Evolutionary conservation across 2,113 vertebrate genomes (phyloP), one percentile per base, ranked within the genome.

Genomic region (Fregata magnificens): DNA sequence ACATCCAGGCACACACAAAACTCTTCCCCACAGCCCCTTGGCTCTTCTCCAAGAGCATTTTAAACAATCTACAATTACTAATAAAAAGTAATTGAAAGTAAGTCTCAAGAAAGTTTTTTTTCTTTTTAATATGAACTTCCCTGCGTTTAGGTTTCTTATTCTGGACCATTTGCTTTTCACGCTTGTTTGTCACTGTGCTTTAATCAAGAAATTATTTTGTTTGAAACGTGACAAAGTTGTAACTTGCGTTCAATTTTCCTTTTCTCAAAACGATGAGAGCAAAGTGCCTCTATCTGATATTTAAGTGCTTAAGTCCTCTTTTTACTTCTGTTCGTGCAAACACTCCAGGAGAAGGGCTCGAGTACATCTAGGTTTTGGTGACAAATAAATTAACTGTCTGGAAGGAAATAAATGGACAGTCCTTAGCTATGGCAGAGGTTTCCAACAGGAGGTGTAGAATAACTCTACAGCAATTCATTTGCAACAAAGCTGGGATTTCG

Each of bases 71-170:
- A 93, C 93, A 91, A 91, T 89, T 66, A 32, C 86, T 94, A 97
- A 97, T 93, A 90, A 97, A 97, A 92, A 95, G 71, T 86, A 97
- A 97, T 85, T 95, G 82, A 87, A 95, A 97, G 92, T 83, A 93
- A 90, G 95, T 72, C 70, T 97, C 81, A 59, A 90, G 50, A 92
- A 97, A 97, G 84, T 59, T 24, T 32, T 17, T 29, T 21, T 61
- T 18, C 32, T 80, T 62, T 90, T 82, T 96, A 89, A 86, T 55
- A 82, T 9, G 71, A 86, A 73, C 79, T 93, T 97, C 53, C 47
- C 66, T 56, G 38, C 36, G 56, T 61, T 86, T 59, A 67, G 19
- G 26, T 63, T 81, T 92, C 91, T 93, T 96, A 84, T 77, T 93
- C 82, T 91, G 96, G 93, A 93, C 52, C 53, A 72, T 83, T 50